Evolutionary conservation across 2,797 vertebrate genomes (phyloP), one percentile per base, ranked within the genome.

Genomic region (Pyrocephalus nanus): DNA sequence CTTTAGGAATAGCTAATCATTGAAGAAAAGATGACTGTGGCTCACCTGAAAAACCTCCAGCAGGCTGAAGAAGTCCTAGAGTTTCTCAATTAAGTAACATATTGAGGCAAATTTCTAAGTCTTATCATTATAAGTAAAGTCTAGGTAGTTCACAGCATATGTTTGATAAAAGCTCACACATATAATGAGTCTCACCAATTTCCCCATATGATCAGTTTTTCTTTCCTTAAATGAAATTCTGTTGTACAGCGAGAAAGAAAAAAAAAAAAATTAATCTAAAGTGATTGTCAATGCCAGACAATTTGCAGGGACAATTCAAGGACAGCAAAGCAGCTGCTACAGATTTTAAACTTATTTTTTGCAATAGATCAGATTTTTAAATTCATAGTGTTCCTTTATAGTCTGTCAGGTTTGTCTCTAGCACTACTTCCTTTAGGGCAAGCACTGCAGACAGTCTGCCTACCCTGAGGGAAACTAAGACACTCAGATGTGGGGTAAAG

Each of bases 381-480:
- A 96, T 93, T 91, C 85, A 76, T 7, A 30, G 42, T 58, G 29
- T 22, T 91, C 58, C 82, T 95, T 96, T 88, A 42, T 17, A 90
- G 79, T 76, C 79, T 88, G 73, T 67, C 77, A 86, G 48, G 67
- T 82, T 92, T 92, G 64, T 94, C 76, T 94, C 90, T 27, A 64
- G 73, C 83, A 73, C 66, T 48, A 95, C 82, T 73, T 96, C 91
- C 93, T 94, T 88, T 54, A 97, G 89, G 91, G 91, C 91, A 96
- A 96, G 92, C 26, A 77, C 47, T 76, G 91, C 90, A 96, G 81
- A 92, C 70, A 92, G 91, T 61, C 82, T 79, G 53, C 85, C 86
- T 93, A 75, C 92, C 90, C 95, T 93, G 82, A 96, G 91, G 95
- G 87, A 86, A 96, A 90, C 74, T 86, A 84, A 95, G 80, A 72